Evolutionary conservation across 2,888 invertebrate genomes (phyloP).

Genomic region (Brachynemurus nebulosus): DNA sequence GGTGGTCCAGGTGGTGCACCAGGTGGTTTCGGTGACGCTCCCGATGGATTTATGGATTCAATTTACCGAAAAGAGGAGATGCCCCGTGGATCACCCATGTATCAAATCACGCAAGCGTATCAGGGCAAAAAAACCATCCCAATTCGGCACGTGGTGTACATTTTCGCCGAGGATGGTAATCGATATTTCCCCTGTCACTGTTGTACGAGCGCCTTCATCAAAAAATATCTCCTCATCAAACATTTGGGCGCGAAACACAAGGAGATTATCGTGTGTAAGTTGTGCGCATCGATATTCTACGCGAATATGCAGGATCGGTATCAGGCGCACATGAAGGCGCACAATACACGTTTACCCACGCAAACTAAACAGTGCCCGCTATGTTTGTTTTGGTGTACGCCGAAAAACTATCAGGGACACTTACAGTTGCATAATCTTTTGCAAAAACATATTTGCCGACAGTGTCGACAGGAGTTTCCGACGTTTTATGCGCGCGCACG

Average conservation of each 20-base stretch:
- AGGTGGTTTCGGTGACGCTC: neutral
- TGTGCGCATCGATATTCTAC: conserved; percentile 4
- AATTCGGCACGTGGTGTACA: conserved; percentile 5
- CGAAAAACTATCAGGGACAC: conserved; percentile 24
- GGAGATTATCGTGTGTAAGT: conserved; percentile 7
- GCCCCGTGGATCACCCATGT: neutral
- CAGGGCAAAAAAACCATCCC: neutral
- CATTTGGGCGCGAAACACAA: conserved; percentile 15
- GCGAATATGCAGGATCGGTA: neutral
- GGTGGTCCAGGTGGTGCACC: neutral
- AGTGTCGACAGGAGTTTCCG: conserved; percentile 36
- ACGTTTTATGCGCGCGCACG: neutral
- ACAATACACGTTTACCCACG: neutral
- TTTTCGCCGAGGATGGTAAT: conserved; percentile 19
- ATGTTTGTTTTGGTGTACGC: conserved; percentile 5
- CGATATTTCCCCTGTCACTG: conserved; percentile 18
- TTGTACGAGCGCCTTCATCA: conserved; percentile 19
- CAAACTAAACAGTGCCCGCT: conserved; percentile 7
- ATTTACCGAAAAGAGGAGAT: neutral
- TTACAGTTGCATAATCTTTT: conserved; percentile 37
- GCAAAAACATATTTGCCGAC: conserved; percentile 33
- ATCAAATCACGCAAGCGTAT: neutral
- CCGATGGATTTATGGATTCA: neutral
- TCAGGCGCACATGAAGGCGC: conserved; percentile 2
- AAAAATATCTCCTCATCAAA: conserved; percentile 14